Conservation (phyloP, 1,140 invertebrate species). For the Oryctes rhinoceros region DNA sequence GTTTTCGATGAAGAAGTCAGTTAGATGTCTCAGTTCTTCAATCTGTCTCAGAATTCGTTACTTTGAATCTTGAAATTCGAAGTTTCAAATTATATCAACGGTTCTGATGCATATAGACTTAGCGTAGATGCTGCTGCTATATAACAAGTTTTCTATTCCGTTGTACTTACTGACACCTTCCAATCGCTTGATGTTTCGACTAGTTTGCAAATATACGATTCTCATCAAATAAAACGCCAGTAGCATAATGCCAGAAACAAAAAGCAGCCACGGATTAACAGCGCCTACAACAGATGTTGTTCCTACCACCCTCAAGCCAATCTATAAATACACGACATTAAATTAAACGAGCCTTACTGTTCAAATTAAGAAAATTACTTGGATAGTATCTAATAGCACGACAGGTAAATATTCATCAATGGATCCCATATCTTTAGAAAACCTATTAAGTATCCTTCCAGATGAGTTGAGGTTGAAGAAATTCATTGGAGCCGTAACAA, state of each 20-base stretch:
- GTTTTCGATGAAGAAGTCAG: too few species aligned
- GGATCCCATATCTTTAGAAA: constrained; percentile 79
- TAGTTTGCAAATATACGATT: constrained; percentile 42
- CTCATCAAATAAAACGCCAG: constrained; percentile 43
- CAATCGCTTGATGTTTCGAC: constrained; percentile 45
- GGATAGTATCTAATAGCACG: constrained; percentile 77
- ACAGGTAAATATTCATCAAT: constrained; percentile 86
- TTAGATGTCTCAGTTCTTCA: too few species aligned
- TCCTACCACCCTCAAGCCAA: constrained; percentile 31
- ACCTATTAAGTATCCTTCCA: constrained; percentile 78
- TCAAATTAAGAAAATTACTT: constrained; percentile 60
- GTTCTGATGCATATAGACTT: too few species aligned
- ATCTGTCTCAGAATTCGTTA: too few species aligned
- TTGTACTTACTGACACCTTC: constrained; percentile 47
- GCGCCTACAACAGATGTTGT: constrained; percentile 66
- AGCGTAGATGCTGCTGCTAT: too few species aligned
- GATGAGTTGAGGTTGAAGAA: constrained; percentile 90
- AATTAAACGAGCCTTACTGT: too few species aligned
- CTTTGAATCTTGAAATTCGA: too few species aligned
- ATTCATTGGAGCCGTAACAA: constrained; percentile 81
- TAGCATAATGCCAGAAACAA: constrained; percentile 38
- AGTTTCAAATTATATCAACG: too few species aligned
- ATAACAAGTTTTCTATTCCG: neutral
- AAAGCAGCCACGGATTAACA: constrained; percentile 75
- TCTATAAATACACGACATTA: neutral